Base-by-base conservation (phyloP, 2,888 invertebrate species). In the Oxystoma pomonae region DNA sequence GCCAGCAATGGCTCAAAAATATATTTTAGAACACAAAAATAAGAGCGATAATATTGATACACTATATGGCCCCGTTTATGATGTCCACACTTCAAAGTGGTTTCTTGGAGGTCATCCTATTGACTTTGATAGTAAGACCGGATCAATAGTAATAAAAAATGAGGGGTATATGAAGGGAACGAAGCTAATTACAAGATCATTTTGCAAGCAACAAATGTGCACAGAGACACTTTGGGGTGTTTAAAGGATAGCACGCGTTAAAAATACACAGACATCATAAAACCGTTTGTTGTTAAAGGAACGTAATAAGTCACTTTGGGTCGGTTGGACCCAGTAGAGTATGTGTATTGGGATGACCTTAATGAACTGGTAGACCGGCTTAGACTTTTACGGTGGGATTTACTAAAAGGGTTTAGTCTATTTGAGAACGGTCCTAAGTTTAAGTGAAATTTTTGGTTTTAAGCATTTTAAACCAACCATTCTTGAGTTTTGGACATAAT, bases 341-440 rank as follows among this genome's bases (percentile, higher is more conserved):
- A n/a, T n/a, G n/a, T n/a, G n/a, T n/a, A n/a, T n/a, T n/a, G n/a
- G n/a, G n/a, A n/a, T n/a, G n/a, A n/a, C n/a, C n/a, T n/a, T n/a
- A 18, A 50, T 1, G 59, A 59, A 20, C 52, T 59, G 52, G 52
- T 59, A 16, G 51, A 50, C 3, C 7, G 59, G 19, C 52, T 59
- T 51, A 16, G 52, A 19, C 52, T 59, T 18, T 51, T 59, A 19
- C n/a, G n/a, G n/a, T n/a, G n/a, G n/a, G n/a, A n/a, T n/a, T n/a
- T n/a, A n/a, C n/a, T n/a, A n/a, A n/a, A n/a, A n/a, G n/a, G n/a
- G n/a, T n/a, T n/a, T n/a, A n/a, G n/a, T n/a, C n/a, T n/a, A n/a
- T n/a, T n/a, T n/a, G n/a, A n/a, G n/a, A n/a, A n/a, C n/a, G n/a
- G n/a, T n/a, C n/a, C n/a, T n/a, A n/a, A n/a, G n/a, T n/a, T n/a